Base-by-base conservation (phyloP, 2,888 invertebrate genomes). In the Scrobipalpa atriplicella region DNA sequence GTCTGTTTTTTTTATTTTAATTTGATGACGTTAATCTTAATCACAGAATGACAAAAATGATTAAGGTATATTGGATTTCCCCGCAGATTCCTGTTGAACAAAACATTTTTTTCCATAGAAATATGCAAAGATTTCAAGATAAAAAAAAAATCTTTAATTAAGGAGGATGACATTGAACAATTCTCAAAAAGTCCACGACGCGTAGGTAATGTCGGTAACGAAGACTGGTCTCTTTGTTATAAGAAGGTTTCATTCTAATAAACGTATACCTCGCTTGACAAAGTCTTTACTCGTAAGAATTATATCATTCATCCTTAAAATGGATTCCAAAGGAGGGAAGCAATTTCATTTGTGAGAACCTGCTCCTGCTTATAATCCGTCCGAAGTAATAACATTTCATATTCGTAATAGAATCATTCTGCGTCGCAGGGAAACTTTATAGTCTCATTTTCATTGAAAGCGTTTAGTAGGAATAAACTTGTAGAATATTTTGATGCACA, bases 331-430 rank as follows among this genome's bases (percentile, higher is more conserved):
- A 90, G 88, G 83, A 90, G 89, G 85, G 86, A 89, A 91, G 91
- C 90, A 92, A 92, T 92, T 92, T 92, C 91, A 90, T 92, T 91
- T 91, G 90, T 87, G 85, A 89, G 86, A 90, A 91, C 91, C 91
- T 90, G 90, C 88, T 91, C 75, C 89, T 90, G 85, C 91, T 92
- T 92, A 91, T 92, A 92, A 92, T 92, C 90, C 92, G 88, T 92
- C 90, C 90, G 82, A 89, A 86, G 90, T 92, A 92, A 92, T 92
- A 92, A 89, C 91, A 90, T 92, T 92, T 92, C 92, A 92, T 91
- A 92, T 92, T 92, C 92, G 89, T 92, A 92, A 92, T 92, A 90
- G 90, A 92, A 92, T 92, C 91, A 91, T 89, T 92, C 85, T 85
- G 86, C 89, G 90, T 90, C 91, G 89, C 87, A 81, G 83, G 85